Conservation (phyloP, 2,888 invertebrate genomes). For the Noctua pronuba region DNA sequence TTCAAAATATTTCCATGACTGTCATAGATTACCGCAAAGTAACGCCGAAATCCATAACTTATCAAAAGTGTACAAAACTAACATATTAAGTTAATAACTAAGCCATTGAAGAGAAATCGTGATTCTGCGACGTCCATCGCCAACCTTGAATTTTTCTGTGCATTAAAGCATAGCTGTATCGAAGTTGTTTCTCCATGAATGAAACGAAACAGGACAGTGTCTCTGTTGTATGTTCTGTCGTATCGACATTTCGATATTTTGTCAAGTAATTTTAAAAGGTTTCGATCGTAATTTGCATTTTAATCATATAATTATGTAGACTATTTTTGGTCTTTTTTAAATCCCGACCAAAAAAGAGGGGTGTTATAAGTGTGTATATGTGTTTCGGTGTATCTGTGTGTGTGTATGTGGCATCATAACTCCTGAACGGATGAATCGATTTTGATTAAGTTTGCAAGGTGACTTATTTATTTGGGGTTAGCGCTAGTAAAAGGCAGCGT, state of each 20-base stretch:
- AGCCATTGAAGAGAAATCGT: constrained; percentile 9
- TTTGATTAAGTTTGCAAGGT: too few relatives aligned
- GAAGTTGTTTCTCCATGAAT: constrained; percentile 15
- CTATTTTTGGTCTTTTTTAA: background rate
- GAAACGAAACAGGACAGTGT: constrained; percentile 3
- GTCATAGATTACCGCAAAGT: too few relatives aligned
- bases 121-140: background rate
- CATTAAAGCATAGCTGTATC: constrained; percentile 36
- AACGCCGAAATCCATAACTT: background rate
- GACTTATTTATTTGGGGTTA: too few relatives aligned
- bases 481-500: too few relatives aligned
- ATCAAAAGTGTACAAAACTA: constrained; percentile 10
- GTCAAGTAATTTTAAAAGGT: background rate
- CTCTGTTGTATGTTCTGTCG: background rate
- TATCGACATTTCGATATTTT: background rate
- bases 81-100: background rate
- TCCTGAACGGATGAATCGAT: too few relatives aligned
- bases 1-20: too few relatives aligned
- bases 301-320: too few relatives aligned
- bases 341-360: too few relatives aligned
- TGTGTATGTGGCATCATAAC: too few relatives aligned
- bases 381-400: too few relatives aligned
- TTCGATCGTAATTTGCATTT: background rate
- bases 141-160: constrained; percentile 22
- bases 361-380: too few relatives aligned